Evolutionary conservation across 2,797 vertebrate genomes (phyloP), one percentile per base, ranked within the genome.

Genomic region (Sphaeramia orbicularis): DNA sequence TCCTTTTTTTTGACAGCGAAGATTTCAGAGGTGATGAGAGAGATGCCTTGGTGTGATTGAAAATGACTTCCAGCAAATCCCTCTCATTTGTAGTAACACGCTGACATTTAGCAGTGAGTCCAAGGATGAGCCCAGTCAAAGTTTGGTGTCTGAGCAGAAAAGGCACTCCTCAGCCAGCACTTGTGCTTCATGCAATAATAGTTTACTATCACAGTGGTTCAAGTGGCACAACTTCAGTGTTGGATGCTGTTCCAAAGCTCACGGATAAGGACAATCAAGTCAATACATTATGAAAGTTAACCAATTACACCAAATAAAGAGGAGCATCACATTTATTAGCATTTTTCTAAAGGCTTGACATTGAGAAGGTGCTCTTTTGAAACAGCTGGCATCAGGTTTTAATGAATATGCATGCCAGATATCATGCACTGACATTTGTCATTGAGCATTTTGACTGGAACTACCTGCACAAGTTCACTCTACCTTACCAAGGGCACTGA

Each of bases 321-420:
- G 0, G 4, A 58, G 27, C 13, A 56, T 32, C 59, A 58, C 18
- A 73, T 73, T 35, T 74, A 73, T 81, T 78, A 49, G 36, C 67
- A 73, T 71, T 80, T 75, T 45, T 41, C 32, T 27, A 54, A 78
- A 76, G 75, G 36, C 50, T 64, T 83, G 78, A 83, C 76, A 76
- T 77, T 87, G 76, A 89, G 63, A 73, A 71, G 53, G 71, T 78
- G 76, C 68, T 84, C 61, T 69, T 58, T 78, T 83, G 43, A 75
- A 90, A 86, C 86, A 91, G 77, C 84, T 90, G 85, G 80, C 79
- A 74, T 85, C 73, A 76, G 43, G 63, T 66, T 81, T 74, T 37
- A 69, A 90, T 87, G 80, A 89, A 89, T 90, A 86, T 90, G 86
- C 81, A 88, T 85, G 50, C 57, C 8, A 10, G 51, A 75, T 65